Evolutionary conservation across 2,113 vertebrate species (phyloP).

Genomic region (Gallinago jamesoni): DNA sequence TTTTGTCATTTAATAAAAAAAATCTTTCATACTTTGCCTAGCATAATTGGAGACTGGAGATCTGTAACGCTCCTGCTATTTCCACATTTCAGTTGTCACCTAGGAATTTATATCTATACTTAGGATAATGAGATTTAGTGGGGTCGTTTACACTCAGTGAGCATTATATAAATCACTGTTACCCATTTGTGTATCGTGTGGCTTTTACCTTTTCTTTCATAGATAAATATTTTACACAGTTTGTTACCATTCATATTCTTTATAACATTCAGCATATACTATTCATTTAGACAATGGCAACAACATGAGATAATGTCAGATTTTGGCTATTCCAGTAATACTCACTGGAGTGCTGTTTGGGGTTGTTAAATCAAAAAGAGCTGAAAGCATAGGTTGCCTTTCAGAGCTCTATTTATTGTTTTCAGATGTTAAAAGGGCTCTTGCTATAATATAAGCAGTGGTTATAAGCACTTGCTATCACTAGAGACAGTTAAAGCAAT

Average conservation of each 20-base stretch:
- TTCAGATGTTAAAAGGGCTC: not conserved
- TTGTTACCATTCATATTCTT: not conserved
- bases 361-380: conserved; percentile 14
- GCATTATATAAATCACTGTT: conserved; percentile 50
- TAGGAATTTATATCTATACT: conserved; percentile 64
- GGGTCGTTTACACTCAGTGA: conserved; percentile 26
- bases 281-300: conserved; percentile 12
- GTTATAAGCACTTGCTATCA: not conserved
- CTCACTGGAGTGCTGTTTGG: conserved; percentile 9
- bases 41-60: conserved; percentile 41
- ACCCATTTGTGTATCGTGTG: not conserved
- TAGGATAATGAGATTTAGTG: conserved; percentile 59
- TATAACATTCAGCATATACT: conserved; percentile 20
- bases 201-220: not conserved
- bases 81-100: conserved; percentile 49
- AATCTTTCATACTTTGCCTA: conserved; percentile 31
- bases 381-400: conserved; percentile 2
- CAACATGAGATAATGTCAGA: not conserved
- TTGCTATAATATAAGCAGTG: not conserved
- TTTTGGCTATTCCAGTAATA: not conserved
- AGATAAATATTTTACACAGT: not conserved
- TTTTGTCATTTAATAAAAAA: conserved; percentile 34
- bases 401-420: not conserved
- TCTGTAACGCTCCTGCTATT: conserved; percentile 40
- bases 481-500: not conserved